Percentiles rank a stretch among this genome's conserved stretches.
These are phyloP conservation scores for Tragelaphus scriptus DNA, from an alignment of 2,113 vertebrate species.

Conservation along the genomic window DNA sequence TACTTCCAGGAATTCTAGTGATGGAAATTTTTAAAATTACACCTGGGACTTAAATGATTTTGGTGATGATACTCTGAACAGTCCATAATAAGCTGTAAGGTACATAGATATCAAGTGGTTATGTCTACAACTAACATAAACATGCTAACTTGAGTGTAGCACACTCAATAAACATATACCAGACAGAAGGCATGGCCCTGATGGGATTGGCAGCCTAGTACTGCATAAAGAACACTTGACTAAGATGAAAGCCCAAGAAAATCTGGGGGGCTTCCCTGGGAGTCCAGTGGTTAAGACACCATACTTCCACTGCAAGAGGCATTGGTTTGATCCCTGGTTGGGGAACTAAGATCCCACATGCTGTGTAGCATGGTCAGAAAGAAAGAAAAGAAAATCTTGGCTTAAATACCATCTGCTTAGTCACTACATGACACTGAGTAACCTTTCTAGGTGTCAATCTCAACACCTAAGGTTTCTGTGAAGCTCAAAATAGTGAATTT, in stretches of 20 bases:
- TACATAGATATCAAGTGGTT: background rate
- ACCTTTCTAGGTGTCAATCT: background rate
- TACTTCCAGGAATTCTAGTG: background rate
- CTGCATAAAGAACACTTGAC: background rate
- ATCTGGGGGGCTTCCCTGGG: background rate
- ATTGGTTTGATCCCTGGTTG: background rate
- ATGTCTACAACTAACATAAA: background rate
- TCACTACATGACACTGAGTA: background rate
- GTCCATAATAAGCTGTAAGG: background rate
- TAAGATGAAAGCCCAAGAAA: background rate
- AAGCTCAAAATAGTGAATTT: background rate
- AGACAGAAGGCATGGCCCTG: background rate
- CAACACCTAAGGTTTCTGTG: background rate
- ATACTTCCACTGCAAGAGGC: background rate
- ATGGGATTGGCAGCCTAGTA: background rate
- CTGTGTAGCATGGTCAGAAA: background rate
- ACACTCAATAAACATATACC: background rate
- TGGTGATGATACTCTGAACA: background rate
- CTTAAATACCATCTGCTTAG: background rate
- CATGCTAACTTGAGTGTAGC: background rate
- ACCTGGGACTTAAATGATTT: background rate
- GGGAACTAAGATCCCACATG: background rate
- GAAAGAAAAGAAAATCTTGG: background rate
- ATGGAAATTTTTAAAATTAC: background rate
- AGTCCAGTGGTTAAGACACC: background rate